Conservation (phyloP, 1,140 invertebrate genomes). For the Drosophila arawakana region DNA sequence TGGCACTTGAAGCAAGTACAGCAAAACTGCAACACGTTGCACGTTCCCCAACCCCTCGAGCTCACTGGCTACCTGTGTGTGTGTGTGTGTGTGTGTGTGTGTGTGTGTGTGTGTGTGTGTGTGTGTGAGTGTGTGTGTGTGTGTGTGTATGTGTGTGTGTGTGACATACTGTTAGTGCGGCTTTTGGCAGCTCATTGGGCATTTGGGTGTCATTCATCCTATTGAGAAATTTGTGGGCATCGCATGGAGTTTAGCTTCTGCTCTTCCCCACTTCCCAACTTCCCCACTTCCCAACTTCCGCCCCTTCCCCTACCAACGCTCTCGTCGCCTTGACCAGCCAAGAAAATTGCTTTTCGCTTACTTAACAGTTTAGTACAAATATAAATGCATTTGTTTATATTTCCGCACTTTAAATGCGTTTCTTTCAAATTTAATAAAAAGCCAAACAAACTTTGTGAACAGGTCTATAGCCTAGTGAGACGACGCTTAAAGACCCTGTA, state of each 20-base stretch:
- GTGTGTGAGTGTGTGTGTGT: constrained; percentile 3
- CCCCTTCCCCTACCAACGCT: not conserved
- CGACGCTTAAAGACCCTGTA: too few species aligned
- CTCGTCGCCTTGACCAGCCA: constrained; percentile 3
- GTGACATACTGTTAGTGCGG: constrained; percentile 29
- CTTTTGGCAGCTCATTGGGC: constrained; percentile 35
- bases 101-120: constrained; percentile 1
- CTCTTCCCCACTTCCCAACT: not conserved
- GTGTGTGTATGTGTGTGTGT: constrained; percentile 6
- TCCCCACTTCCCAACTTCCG: not conserved
- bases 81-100: not conserved
- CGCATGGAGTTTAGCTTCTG: not conserved
- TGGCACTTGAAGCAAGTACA: constrained; percentile 27
- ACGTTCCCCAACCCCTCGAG: not conserved
- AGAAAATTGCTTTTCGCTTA: constrained; percentile 10
- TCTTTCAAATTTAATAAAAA: not conserved
- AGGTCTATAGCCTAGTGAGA: not conserved
- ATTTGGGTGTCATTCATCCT: constrained; percentile 42
- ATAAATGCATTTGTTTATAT: not conserved
- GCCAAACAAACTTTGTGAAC: too few species aligned
- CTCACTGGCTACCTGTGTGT: constrained; percentile 14
- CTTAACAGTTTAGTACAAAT: not conserved
- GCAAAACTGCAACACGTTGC: constrained; percentile 1
- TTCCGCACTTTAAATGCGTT: not conserved
- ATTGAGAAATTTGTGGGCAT: constrained; percentile 31